Base-by-base conservation (phyloP, 2,113 vertebrate species). In the Notiomystis cincta region DNA sequence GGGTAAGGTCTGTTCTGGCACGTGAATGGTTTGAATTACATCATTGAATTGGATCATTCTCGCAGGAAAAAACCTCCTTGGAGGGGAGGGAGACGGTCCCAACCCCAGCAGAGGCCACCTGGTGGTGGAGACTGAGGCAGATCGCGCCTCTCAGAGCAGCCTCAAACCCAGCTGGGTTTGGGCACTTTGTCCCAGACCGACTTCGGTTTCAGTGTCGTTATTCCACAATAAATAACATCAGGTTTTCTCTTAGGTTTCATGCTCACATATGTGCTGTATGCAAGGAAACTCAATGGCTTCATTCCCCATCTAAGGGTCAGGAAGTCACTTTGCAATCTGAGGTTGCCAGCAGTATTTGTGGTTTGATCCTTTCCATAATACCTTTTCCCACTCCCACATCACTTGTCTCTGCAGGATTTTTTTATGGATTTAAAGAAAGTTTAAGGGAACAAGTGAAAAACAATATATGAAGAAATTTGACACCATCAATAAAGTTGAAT, bases 321-420 rank as follows among this genome's bases (percentile, higher is more conserved):
- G 22, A 87, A 70, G 13, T 13, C 25, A 21, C 6, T 44, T 38
- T 53, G 47, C 53, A 83, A 33, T 65, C 14, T 25, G 28, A 42
- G 31, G n/a, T 51, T 56, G 47, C 11, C 18, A 77, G 71, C 35
- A 64, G 15, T 35, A 62, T 38, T 33, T 76, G 57, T 79, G 71
- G 20, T 62, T 64, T 47, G 31, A 10, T 53, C 17, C 33, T 76
- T 58, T n/a, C 21, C 30, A 27, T 45, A 86, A 30, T 20, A 15
- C 10, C 9, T 65, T 82, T 50, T 86, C 51, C 38, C 3, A 75
- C 1, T 2, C 10, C 11, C 1, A 0, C 2, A 10, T 4, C 8
- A 3, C 22, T 50, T 0, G 1, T 23, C 31, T 42, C 42, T 88
- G 11, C 53, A 71, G 13, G 4, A 5, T 7, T 50, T 60, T 60